Conservation (phyloP, 92 coral and sea anemone genomes). For the Phenganax marumi region DNA sequence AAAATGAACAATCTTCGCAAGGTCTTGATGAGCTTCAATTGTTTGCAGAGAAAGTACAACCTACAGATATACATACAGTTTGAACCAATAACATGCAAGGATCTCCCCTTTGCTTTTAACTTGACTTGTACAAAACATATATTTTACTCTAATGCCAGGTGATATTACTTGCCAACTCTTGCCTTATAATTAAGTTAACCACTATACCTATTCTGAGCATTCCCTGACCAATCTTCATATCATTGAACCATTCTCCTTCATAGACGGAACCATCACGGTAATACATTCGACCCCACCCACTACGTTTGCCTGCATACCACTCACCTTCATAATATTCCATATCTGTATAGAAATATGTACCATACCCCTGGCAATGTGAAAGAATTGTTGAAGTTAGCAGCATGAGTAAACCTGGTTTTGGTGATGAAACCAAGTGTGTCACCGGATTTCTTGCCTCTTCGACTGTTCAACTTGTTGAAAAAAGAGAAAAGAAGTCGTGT, state of each 20-base stretch:
- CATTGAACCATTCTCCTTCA: slow-evolving; percentile 97
- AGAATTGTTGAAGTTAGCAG: background rate
- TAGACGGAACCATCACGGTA: slow-evolving; percentile 90
- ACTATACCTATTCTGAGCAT: slow-evolving; percentile 87
- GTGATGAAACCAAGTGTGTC: no score
- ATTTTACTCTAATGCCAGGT: background rate
- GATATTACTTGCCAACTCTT: background rate
- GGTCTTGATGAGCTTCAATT: slow-evolving; percentile 88
- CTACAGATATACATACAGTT: slow-evolving; percentile 42
- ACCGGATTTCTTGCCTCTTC: no score
- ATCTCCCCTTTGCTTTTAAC: background rate
- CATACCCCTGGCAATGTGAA: slow-evolving; percentile 74
- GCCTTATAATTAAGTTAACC: background rate
- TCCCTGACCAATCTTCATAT: slow-evolving; percentile 92
- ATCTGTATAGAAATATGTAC: slow-evolving; percentile 83
- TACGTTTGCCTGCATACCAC: slow-evolving; percentile 95
- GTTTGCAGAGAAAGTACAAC: slow-evolving; percentile 84
- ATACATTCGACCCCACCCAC: slow-evolving; percentile 99
- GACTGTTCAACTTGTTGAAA: no score
- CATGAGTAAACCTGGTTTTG: no score
- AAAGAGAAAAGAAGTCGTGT: no score
- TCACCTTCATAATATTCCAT: slow-evolving; percentile 96
- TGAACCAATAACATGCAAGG: background rate
- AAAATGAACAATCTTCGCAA: slow-evolving; percentile 83
- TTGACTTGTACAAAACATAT: background rate